These are phyloP conservation scores for Parotia lawesii DNA, from an alignment of 2,113 vertebrate species.

Conservation along the genomic window DNA sequence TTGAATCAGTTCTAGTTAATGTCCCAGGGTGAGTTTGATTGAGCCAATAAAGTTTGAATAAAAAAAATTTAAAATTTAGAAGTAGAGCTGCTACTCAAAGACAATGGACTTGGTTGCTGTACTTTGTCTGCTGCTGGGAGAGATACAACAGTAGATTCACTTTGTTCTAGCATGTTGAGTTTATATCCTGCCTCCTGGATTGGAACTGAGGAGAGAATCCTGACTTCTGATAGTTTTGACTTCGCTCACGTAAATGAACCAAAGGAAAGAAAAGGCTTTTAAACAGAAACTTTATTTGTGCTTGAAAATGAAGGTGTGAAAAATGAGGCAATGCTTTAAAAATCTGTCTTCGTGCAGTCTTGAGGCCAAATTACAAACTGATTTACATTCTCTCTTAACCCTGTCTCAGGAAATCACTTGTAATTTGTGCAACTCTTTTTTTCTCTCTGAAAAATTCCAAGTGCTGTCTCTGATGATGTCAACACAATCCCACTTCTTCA, in stretches of 20 bases:
- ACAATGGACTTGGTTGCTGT: background rate
- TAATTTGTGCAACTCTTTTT: background rate
- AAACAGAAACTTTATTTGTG: background rate
- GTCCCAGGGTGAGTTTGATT: background rate
- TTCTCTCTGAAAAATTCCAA: background rate
- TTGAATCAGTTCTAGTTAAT: background rate
- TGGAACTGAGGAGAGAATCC: background rate
- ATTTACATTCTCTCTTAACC: slow-evolving; percentile 1
- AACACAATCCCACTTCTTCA: background rate
- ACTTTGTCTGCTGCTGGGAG: background rate
- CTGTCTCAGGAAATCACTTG: background rate
- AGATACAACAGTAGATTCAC: background rate
- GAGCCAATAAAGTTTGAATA: background rate
- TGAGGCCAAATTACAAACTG: background rate
- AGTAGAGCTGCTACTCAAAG: background rate
- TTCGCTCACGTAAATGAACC: background rate
- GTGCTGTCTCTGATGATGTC: background rate
- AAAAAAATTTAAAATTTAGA: background rate
- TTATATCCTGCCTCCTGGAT: background rate
- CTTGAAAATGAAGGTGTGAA: background rate
- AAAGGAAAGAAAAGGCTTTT: background rate
- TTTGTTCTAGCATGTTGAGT: background rate
- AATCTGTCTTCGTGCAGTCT: background rate
- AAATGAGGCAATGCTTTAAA: background rate
- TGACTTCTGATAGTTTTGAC: background rate